These are phyloP conservation scores for Hormaphis cornu DNA, from an alignment of 1,140 invertebrate genomes.

Conservation along the genomic window DNA sequence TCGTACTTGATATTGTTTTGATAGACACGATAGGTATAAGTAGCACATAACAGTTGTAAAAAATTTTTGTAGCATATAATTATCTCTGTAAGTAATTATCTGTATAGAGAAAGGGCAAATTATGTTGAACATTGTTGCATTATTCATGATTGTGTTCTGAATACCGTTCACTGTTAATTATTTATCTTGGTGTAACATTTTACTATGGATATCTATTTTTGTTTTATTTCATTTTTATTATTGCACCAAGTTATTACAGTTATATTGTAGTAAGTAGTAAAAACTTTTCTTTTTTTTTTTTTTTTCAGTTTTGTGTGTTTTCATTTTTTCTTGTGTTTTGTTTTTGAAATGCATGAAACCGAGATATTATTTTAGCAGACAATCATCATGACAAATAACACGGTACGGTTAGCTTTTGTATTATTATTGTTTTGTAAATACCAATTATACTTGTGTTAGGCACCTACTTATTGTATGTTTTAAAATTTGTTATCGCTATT, in stretches of 20 bases:
- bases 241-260: neutral
- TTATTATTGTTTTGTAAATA: neutral
- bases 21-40: no score
- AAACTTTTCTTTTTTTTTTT: neutral
- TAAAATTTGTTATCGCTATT: no score
- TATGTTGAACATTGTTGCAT: neutral
- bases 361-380: conserved; percentile 22
- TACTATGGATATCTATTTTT: neutral
- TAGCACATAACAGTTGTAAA: no score
- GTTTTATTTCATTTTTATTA: neutral
- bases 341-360: conserved; percentile 22
- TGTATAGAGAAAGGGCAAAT: neutral
- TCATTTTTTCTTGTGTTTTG: conserved; percentile 15
- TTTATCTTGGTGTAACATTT: neutral
- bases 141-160: conserved; percentile 12
- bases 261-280: neutral
- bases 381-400: conserved; percentile 5
- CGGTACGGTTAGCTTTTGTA: conserved; percentile 2
- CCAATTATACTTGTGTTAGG: no score
- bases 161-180: neutral
- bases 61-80: neutral
- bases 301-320: conserved; percentile 5
- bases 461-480: no score
- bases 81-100: neutral
- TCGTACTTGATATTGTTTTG: no score